Base-by-base conservation (phyloP, 2,888 invertebrate species). In the Erebia aethiops region DNA sequence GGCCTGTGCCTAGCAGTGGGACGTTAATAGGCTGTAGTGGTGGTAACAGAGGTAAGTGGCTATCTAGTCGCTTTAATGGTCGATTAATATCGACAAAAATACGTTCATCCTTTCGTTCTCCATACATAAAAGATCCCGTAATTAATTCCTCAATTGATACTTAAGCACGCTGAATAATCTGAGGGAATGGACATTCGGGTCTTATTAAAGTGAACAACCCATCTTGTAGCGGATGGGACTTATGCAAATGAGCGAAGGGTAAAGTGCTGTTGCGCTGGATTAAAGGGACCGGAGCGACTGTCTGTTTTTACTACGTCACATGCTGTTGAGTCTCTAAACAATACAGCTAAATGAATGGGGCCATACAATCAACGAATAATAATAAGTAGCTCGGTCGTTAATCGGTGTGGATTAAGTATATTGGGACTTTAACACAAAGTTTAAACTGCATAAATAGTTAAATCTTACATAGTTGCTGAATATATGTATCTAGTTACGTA, bases 211-310 rank as follows among this genome's bases (percentile, higher is more conserved):
- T 87, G 85, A 87, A 84, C 84, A 86, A 82, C 86, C 88, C 86
- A 84, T 91, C 90, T 90, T 90, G 88, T 88, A 84, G 84, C 84
- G 81, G 87, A 86, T 86, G 89, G 90, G 89, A 75, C 87, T 90
- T 89, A 91, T 91, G 90, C 84, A 90, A 91, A 92, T 90, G 89
- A 88, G 83, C 85, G 84, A 87, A 87, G 90, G 90, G 89, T 87
- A 77, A 79, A 85, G 81, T 78, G 80, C 77, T 77, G 77, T 75
- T 84, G 86, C 82, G 81, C 84, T 80, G 90, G 90, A 89, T 91
- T 89, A 90, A 80, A 82, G 83, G 84, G 87, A 82, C 80, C 78
- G 84, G 84, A 80, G 80, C 82, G 80, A 82, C 81, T 81, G 82
- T 80, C 79, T 89, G 90, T 90, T 91, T 91, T 90, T 90, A 88